Percentiles rank a stretch among this genome's conserved stretches.
Conservation (phyloP, 1,140 invertebrate genomes). For the Thaumetopoea pityocampa region DNA sequence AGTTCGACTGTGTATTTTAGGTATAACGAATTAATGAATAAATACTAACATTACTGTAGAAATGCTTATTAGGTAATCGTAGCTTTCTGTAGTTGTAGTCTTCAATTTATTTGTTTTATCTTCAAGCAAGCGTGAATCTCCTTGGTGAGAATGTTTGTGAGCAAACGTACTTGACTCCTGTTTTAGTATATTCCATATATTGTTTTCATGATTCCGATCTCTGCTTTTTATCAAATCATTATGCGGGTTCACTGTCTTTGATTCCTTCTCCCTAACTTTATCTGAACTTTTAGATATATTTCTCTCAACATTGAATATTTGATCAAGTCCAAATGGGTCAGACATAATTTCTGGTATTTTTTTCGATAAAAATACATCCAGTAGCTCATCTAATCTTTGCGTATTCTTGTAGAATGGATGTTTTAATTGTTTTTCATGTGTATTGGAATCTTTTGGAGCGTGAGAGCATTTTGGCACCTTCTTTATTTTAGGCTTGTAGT, state of each 20-base stretch:
- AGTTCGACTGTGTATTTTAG: not conserved
- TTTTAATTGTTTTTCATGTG: slow-evolving; percentile 42
- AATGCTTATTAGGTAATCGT: slow-evolving; percentile 20
- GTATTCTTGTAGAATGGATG: slow-evolving; percentile 50
- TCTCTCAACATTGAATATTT: slow-evolving; percentile 8
- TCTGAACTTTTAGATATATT: slow-evolving; percentile 7
- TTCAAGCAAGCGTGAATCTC: slow-evolving; percentile 4
- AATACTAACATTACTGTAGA: slow-evolving; percentile 28
- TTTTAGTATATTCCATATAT: not conserved
- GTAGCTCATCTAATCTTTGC: slow-evolving; percentile 41
- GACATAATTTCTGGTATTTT: slow-evolving; percentile 24
- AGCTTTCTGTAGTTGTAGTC: slow-evolving; percentile 11
- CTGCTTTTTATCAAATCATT: too few relatives aligned
- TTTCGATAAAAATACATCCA: slow-evolving; percentile 29
- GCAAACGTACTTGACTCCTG: not conserved
- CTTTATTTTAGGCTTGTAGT: slow-evolving; percentile 28
- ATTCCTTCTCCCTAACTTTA: not conserved
- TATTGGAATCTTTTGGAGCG: slow-evolving; percentile 27
- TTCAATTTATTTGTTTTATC: slow-evolving; percentile 6
- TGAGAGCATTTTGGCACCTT: slow-evolving; percentile 48
- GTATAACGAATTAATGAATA: not conserved
- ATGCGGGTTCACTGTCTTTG: too few relatives aligned
- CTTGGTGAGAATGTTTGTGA: not conserved
- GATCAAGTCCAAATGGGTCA: slow-evolving; percentile 21
- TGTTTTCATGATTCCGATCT: not conserved